Evolutionary conservation across 30 jellyfish, hydroid and myxozoan species (phyloP), one percentile per base, ranked within the genome.

Genomic region (Cassiopea xamachana): DNA sequence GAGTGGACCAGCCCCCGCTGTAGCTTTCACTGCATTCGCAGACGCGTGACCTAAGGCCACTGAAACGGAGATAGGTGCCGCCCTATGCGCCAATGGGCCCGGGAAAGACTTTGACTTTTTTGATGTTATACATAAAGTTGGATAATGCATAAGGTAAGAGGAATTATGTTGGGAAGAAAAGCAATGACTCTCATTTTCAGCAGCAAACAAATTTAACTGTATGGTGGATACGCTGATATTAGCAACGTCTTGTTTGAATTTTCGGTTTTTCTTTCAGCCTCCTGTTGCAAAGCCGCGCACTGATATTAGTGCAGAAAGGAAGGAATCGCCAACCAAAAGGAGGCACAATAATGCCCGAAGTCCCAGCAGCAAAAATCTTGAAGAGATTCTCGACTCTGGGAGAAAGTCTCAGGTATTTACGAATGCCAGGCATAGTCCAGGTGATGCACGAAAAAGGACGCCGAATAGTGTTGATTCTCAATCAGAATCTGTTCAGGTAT

Each of bases 271-370:
- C 27, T 68, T 84, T 7, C 58, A 84, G 92, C 92, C 92, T 19
- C 92, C 92, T 43, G 85, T 84, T 84, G 92, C 92, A 16, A 84
- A 84, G 49, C 92, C 92, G 48, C 70, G 92, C 50, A 69, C 92
- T 18, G 92, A 84, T 44, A 67, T 1, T n/a, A 70, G 76, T 50
- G n/a, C 15, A 1, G 92, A 73, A 1, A 84, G 55, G 39, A 84
- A 47, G 61, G 14, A 78, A 14, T 2, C 92, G 1, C 84, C 85
- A 1, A 73, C 73, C 1, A 46, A 58, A 19, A 69, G 92, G 49
- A 61, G 48, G 13, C 43, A 47, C 43, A 82, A 48, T 45, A 61
- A 81, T 15, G 39, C 39, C 39, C 39, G 39, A 27, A 27, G 39
- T 27, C 39, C 39, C 39, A 27, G 39, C 39, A 27, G 39, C 39